These are phyloP conservation scores for Emydura subglobosa DNA, from an alignment of 2,113 vertebrate species.

Conservation along the genomic window DNA sequence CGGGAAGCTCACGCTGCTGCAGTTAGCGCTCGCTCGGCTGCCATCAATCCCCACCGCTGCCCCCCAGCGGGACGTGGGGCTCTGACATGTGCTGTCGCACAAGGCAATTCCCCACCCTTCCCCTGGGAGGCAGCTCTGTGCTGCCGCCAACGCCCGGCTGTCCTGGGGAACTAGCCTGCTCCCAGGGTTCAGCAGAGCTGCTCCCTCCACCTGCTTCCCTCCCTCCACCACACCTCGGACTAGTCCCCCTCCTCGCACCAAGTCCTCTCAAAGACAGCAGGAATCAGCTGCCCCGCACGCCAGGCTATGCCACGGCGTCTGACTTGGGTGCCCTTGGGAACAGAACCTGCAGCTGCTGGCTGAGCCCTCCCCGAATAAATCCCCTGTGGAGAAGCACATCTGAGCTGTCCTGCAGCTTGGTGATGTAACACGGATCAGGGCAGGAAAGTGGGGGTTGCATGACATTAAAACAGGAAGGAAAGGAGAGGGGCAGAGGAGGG, in stretches of 20 bases:
- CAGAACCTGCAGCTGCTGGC: background rate
- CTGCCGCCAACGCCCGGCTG: background rate
- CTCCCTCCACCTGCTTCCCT: background rate
- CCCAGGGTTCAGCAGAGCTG: background rate
- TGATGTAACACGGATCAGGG: background rate
- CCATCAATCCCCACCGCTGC: constrained; percentile 35
- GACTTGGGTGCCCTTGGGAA: constrained; percentile 30
- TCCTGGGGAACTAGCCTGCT: background rate
- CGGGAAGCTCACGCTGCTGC: constrained; percentile 57
- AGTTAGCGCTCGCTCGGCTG: constrained; percentile 35
- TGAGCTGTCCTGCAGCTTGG: constrained; percentile 11
- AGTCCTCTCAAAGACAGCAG: background rate
- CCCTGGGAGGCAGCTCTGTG: background rate
- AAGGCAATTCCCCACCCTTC: background rate
- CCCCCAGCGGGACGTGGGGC: background rate
- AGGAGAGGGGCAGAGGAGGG: background rate
- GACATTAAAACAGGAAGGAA: constrained; percentile 26
- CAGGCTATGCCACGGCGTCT: constrained; percentile 1
- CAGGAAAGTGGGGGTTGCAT: constrained; percentile 22
- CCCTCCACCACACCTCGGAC: background rate
- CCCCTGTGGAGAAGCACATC: background rate
- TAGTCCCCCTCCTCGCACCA: background rate
- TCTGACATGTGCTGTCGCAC: background rate
- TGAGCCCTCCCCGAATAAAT: background rate
- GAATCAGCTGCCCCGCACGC: background rate